Evolutionary conservation across 2,888 invertebrate genomes (phyloP), one percentile per base, ranked within the genome.

Genomic region (Ecliptopera silaceata): DNA sequence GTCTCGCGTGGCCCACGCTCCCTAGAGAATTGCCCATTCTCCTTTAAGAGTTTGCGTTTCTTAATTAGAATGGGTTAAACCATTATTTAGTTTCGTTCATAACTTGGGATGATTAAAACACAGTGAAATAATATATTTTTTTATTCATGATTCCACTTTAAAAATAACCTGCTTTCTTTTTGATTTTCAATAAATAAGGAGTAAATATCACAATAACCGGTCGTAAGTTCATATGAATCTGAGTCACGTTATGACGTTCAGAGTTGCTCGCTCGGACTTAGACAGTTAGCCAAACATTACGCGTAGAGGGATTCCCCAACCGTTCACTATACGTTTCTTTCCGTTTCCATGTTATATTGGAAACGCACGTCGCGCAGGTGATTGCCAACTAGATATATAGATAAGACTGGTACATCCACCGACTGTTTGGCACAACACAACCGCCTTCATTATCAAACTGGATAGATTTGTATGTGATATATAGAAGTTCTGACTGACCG

Each of bases 281-380:
- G 43, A 48, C 55, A 44, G 45, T 36, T 31, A 15, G 10, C 11
- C 22, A 45, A 41, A 13, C 36, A 38, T 22, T 5, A 20, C 51
- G 36, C 50, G 34, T 34, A 22, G 59, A 64, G 66, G 64, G 56
- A 66, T 44, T 66, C 66, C 66, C 64, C 64, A 55, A 34, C 41
- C 56, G 44, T 43, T 58, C 43, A 42, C 41, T 49, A 34, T 15
- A 12, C 48, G 15, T 36, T 44, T 59, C 66, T 63, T 63, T 64
- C 61, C 55, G 66, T 50, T 63, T 56, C 57, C 50, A 39, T 59
- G 44, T 52, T 43, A 18, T 31, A 32, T 18, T 46, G 36, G 50
- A 48, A 44, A 53, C 46, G 53, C n/a, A 22, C 20, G 34, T 34
- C 36, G 45, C 32, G 34, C 3, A 12, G 6, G 41, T 15, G 17